Conservation (phyloP, 2,113 vertebrate genomes). For the Anguilla japonica region DNA sequence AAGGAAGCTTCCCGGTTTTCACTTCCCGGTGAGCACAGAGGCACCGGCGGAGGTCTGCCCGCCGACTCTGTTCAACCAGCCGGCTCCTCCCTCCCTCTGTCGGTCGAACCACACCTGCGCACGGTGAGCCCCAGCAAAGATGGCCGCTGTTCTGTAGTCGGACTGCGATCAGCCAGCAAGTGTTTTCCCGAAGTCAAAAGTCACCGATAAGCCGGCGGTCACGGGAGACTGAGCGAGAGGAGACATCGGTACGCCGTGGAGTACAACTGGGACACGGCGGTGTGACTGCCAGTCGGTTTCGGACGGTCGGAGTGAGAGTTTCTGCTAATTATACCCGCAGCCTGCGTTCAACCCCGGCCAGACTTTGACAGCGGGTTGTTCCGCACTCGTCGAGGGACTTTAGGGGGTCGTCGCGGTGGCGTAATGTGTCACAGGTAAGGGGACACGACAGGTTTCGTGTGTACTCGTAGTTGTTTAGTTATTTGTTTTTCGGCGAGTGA, state of each 20-base stretch:
- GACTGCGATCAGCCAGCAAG: not conserved
- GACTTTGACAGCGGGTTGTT: conserved; percentile 1
- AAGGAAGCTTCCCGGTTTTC: not conserved
- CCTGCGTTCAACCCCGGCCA: not conserved
- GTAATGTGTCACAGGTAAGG: conserved; percentile 46
- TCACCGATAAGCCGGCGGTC: conserved; percentile 1
- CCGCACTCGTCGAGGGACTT: not conserved
- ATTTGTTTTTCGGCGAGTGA: conserved; percentile 41
- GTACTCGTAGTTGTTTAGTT: not conserved
- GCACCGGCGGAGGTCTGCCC: not conserved
- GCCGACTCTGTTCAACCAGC: not conserved
- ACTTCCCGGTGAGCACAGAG: not conserved
- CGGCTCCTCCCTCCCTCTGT: conserved; percentile 31
- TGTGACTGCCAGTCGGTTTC: not conserved
- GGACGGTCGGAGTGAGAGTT: not conserved
- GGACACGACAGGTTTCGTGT: not conserved
- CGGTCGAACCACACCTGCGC: conserved; percentile 48
- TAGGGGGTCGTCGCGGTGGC: not conserved
- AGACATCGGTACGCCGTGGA: not conserved
- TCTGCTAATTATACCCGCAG: not conserved
- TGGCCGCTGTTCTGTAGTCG: conserved; percentile 57
- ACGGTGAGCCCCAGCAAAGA: conserved; percentile 51
- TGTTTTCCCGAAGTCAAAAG: conserved; percentile 32
- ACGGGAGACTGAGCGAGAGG: not conserved
- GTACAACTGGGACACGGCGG: not conserved